Percentiles rank a stretch among this genome's conserved stretches.
Conservation (phyloP, 2,113 vertebrate species). For the Anolis carolinensis region DNA sequence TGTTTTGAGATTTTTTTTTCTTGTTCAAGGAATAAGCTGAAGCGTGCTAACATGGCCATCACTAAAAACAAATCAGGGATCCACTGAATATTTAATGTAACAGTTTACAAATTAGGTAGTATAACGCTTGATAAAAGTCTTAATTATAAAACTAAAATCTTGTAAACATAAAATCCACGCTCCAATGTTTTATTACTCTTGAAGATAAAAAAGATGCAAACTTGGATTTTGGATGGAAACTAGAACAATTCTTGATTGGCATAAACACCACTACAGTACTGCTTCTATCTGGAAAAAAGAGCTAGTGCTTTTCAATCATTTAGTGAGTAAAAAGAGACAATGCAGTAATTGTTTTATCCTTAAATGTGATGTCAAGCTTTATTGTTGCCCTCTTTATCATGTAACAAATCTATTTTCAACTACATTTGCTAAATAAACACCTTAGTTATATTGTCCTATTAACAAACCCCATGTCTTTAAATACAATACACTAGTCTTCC, state of each 20-base stretch:
- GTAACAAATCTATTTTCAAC: slow-evolving; percentile 33
- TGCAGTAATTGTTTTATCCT: not conserved
- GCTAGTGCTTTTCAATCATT: not conserved
- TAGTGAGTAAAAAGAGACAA: not conserved
- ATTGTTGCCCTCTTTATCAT: slow-evolving; percentile 37
- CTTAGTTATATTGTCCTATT: slow-evolving; percentile 2
- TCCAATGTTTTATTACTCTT: not conserved
- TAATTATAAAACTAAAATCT: not conserved
- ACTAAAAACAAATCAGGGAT: not conserved
- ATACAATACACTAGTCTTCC: too few relatives aligned
- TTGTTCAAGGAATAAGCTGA: not conserved
- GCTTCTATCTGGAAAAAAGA: not conserved
- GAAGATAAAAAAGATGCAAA: not conserved
- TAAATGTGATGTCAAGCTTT: slow-evolving; percentile 35
- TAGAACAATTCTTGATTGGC: not conserved
- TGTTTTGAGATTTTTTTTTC: not conserved
- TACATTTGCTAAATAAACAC: not conserved
- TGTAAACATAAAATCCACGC: not conserved
- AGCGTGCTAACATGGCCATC: not conserved
- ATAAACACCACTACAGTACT: not conserved
- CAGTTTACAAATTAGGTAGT: not conserved
- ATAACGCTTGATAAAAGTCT: not conserved
- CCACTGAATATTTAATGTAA: not conserved
- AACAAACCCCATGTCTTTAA: not conserved
- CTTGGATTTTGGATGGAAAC: not conserved